These are phyloP conservation scores for Neoarius graeffei DNA, from an alignment of 2,113 vertebrate species.

Conservation along the genomic window DNA sequence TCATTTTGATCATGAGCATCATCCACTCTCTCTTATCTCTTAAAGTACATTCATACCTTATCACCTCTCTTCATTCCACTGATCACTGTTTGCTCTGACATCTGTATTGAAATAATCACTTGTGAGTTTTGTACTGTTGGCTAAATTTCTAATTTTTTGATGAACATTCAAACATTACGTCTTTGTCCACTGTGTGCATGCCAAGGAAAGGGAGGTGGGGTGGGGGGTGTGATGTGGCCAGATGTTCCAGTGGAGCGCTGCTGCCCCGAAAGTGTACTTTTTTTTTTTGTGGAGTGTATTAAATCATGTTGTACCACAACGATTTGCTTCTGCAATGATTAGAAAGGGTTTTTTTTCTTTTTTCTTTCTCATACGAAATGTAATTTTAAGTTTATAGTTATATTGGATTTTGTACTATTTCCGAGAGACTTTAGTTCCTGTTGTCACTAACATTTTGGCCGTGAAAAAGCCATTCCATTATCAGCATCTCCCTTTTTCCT, in stretches of 20 bases:
- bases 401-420: not conserved
- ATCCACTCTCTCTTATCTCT: not conserved
- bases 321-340: not conserved
- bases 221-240: not conserved
- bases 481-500: not conserved
- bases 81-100: not conserved
- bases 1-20: not conserved
- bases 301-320: not conserved
- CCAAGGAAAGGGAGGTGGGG: not conserved
- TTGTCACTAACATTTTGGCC: not conserved
- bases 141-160: not conserved
- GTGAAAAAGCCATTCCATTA: not conserved
- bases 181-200: not conserved
- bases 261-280: not conserved
- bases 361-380: not conserved
- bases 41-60: not conserved
- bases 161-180: not conserved
- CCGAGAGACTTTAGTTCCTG: not conserved
- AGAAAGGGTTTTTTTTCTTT: too few relatives aligned
- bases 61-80: not conserved
- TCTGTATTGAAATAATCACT: not conserved
- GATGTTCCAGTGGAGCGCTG: not conserved
- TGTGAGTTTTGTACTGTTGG: not conserved
- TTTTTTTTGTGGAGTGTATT: not conserved
- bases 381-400: not conserved